phyloP scores from a whole-genome alignment of 2,113 vertebrate genomes.

The Athene noctua region DNA sequence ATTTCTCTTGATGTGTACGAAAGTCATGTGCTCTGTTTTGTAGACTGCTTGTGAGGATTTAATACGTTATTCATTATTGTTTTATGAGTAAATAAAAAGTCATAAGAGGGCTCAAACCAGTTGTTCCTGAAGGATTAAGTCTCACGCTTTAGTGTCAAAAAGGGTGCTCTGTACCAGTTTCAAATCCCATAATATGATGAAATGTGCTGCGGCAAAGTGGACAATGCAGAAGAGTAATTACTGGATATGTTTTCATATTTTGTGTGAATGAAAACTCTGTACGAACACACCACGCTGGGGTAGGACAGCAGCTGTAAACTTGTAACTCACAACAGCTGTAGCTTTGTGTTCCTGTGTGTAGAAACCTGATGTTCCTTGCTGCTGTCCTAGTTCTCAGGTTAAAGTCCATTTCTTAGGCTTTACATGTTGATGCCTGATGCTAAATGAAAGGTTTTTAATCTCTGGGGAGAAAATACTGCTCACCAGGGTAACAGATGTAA shows the following conservation, averaged over 20 bases:
- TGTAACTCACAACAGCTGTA: not conserved
- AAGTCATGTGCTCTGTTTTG: not conserved
- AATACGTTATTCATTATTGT: not conserved
- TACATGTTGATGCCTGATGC: not conserved
- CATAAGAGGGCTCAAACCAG: not conserved
- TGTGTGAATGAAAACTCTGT: not conserved
- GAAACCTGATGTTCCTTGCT: not conserved
- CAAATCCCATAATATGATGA: not conserved
- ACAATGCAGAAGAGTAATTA: not conserved
- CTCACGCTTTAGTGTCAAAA: not conserved
- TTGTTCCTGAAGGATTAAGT: not conserved
- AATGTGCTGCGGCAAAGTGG: not conserved
- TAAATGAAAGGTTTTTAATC: not conserved
- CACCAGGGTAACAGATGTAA: not conserved
- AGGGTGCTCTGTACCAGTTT: not conserved
- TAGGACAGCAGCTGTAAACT: not conserved
- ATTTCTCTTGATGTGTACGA: not conserved
- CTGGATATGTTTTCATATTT: not conserved
- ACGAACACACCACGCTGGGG: rapidly evolving
- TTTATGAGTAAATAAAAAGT: not conserved
- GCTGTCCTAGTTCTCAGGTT: not conserved
- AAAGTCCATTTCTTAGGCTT: not conserved
- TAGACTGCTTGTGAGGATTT: not conserved
- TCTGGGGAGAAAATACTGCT: not conserved
- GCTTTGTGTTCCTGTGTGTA: not conserved